Percentiles rank a stretch among this genome's conserved stretches.
Evolutionary conservation across 2,113 vertebrate genomes (phyloP).

Genomic region (Todiramphus chloris): DNA sequence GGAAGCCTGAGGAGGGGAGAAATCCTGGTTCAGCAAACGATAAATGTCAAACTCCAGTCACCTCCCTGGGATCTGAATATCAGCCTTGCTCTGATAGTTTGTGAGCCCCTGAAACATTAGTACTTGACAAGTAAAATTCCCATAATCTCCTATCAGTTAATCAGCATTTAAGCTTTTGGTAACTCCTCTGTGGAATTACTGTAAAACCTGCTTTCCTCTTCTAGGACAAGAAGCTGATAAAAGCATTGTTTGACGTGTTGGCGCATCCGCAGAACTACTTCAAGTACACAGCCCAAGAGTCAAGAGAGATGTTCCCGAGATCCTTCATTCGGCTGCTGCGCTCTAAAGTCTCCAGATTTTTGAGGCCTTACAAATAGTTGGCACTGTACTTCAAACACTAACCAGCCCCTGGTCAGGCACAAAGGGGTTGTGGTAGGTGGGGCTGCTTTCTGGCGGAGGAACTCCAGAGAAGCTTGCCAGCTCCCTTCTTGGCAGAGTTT

Average conservation of each 20-base stretch:
- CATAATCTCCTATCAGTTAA: neutral
- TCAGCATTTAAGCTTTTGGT: neutral
- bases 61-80: neutral
- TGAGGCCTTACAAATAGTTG: constrained; percentile 89
- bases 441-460: constrained; percentile 20
- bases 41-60: neutral
- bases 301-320: constrained; percentile 98
- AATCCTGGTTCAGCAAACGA: neutral
- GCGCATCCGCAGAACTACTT: constrained; percentile 99
- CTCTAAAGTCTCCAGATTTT: constrained; percentile 95
- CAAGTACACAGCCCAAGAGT: constrained; percentile 98
- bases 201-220: constrained; percentile 49
- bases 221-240: constrained; percentile 99
- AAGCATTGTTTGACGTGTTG: constrained; percentile 95
- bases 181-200: neutral
- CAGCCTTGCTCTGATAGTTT: neutral
- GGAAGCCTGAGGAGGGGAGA: neutral
- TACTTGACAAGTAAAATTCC: neutral
- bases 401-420: neutral
- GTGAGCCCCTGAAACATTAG: neutral
- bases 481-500: constrained; percentile 51
- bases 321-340: constrained; percentile 96
- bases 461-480: neutral
- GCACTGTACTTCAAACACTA: neutral
- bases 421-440: constrained; percentile 21